Evolutionary conservation across 2,113 vertebrate genomes (phyloP).

Genomic region (Hymenochirus boettgeri): DNA sequence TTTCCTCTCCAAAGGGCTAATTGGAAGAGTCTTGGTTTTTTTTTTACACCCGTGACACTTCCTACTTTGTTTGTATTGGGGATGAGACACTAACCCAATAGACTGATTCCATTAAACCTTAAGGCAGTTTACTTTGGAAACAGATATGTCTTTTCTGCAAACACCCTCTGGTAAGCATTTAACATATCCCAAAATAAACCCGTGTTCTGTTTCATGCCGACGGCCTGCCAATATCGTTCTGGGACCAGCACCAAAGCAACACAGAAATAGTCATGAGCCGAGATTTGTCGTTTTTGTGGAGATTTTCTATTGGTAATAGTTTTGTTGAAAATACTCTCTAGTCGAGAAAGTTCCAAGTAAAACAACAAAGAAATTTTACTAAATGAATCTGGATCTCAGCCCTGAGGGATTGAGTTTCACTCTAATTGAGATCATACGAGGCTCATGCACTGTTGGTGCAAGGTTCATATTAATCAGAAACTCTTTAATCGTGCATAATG

Average conservation of each 20-base stretch:
- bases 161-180: slow-evolving; percentile 57
- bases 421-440: slow-evolving; percentile 84
- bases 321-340: slow-evolving; percentile 54
- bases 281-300: slow-evolving; percentile 49
- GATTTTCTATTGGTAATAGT: slow-evolving; percentile 52
- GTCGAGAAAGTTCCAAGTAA: slow-evolving; percentile 75
- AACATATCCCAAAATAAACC: slow-evolving; percentile 57
- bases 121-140: slow-evolving; percentile 63
- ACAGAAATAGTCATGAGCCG: background rate
- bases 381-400: slow-evolving; percentile 66
- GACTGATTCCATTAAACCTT: slow-evolving; percentile 66
- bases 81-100: slow-evolving; percentile 66
- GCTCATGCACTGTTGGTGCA: slow-evolving; percentile 76
- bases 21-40: background rate
- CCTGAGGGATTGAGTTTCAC: slow-evolving; percentile 78
- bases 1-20: too few relatives aligned
- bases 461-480: slow-evolving; percentile 77
- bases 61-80: slow-evolving; percentile 41
- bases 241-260: slow-evolving; percentile 31
- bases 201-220: slow-evolving; percentile 57
- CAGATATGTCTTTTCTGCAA: slow-evolving; percentile 44
- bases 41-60: slow-evolving; percentile 7
- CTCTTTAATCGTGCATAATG: slow-evolving; percentile 71
- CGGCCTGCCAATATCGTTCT: slow-evolving; percentile 50
- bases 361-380: slow-evolving; percentile 69